Percentiles rank a stretch among this genome's conserved stretches.
Evolutionary conservation across 1,140 invertebrate species (phyloP).

Genomic region (Heliconius nattereri): DNA sequence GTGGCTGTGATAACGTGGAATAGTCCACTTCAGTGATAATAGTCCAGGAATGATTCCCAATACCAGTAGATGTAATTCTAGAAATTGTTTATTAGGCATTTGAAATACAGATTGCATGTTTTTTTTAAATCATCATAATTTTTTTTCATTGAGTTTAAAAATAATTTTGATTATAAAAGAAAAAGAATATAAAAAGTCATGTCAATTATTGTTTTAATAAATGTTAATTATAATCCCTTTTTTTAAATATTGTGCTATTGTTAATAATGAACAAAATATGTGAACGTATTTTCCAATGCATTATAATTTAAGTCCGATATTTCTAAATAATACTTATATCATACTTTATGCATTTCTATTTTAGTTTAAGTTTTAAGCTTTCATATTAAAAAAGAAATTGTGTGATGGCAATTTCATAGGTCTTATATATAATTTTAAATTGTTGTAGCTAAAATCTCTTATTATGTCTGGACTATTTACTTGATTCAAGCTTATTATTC

Average conservation of each 20-base stretch:
- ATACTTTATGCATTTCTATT: neutral
- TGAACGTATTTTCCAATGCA: neutral
- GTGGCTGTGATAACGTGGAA: conserved; percentile 60
- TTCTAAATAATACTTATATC: neutral
- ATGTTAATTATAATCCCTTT: neutral
- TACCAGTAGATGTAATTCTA: conserved; percentile 67
- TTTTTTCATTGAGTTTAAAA: neutral
- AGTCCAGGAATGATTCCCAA: conserved; percentile 34
- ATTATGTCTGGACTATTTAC: conserved; percentile 1
- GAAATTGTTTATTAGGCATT: neutral
- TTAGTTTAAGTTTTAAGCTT: neutral
- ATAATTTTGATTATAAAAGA: no score
- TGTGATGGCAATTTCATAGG: no score
- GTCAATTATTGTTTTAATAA: neutral
- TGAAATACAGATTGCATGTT: neutral
- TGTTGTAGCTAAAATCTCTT: neutral
- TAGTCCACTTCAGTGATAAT: conserved; percentile 32
- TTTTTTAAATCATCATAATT: neutral
- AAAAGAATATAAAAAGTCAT: neutral
- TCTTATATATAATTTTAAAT: neutral
- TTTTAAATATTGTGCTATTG: neutral
- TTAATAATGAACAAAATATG: neutral
- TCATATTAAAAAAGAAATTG: no score
- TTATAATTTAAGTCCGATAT: neutral
- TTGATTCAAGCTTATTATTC: neutral